Conservation (phyloP, 2,888 invertebrate genomes). For the Danaus chrysippus region DNA sequence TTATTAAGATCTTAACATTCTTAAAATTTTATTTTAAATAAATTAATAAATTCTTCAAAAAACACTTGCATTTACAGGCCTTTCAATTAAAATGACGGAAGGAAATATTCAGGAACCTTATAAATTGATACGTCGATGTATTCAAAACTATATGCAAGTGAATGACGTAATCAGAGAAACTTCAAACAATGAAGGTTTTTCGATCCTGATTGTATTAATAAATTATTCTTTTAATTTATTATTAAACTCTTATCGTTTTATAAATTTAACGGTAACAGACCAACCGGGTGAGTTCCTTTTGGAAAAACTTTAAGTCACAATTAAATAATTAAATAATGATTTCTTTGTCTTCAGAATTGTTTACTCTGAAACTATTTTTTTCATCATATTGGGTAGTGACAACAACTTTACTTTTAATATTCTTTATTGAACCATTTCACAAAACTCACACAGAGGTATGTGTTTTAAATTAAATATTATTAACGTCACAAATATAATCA, state of each 20-base stretch:
- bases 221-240: not conserved
- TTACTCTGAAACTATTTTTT: not conserved
- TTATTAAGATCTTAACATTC: too few relatives aligned
- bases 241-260: not conserved
- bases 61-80: not conserved
- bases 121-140: not conserved
- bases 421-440: slow-evolving; percentile 1
- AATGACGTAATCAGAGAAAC: not conserved
- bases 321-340: not conserved
- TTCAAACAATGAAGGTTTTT: not conserved
- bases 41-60: too few relatives aligned
- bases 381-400: not conserved
- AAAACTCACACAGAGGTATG: not conserved
- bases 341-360: not conserved
- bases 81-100: not conserved
- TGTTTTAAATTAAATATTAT: not conserved
- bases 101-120: not conserved
- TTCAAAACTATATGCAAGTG: not conserved
- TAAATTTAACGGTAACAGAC: not conserved
- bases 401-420: not conserved
- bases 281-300: not conserved
- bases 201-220: not conserved
- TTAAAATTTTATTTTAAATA: too few relatives aligned
- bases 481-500: not conserved
- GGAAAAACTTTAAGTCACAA: not conserved